phyloP scores from a whole-genome alignment of 2,113 vertebrate species.

The Apeltes quadracus region DNA sequence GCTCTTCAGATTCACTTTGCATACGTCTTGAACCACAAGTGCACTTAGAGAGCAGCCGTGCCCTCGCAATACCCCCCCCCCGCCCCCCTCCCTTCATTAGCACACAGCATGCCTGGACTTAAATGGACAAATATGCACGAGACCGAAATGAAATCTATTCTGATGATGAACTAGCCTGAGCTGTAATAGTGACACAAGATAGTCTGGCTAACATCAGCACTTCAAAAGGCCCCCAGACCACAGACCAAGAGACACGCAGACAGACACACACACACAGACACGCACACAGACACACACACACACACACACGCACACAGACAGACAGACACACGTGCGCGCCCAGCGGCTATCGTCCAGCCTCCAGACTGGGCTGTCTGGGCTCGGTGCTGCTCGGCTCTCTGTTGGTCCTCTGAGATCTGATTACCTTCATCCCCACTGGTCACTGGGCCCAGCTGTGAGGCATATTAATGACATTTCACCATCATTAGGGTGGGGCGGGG shows the following conservation, averaged over 20 bases:
- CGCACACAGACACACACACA: conserved; percentile 25
- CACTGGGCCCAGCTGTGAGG: conserved; percentile 76
- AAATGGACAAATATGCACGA: conserved; percentile 60
- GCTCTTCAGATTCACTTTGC: conserved; percentile 70
- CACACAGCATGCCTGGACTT: conserved; percentile 55
- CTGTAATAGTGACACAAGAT: conserved; percentile 54
- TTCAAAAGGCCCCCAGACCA: conserved; percentile 67
- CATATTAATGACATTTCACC: conserved; percentile 82
- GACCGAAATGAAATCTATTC: conserved; percentile 65
- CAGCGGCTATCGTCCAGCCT: conserved; percentile 63
- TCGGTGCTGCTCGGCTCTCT: conserved; percentile 74
- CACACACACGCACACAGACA: conserved; percentile 41
- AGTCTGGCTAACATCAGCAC: conserved; percentile 74
- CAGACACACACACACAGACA: not conserved
- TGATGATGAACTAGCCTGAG: conserved; percentile 60
- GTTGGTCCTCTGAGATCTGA: conserved; percentile 79
- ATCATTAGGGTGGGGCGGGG: conserved; percentile 81
- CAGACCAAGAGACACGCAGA: conserved; percentile 13
- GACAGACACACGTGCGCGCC: conserved; percentile 37
- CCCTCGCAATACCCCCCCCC: conserved; percentile 27
- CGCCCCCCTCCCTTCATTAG: conserved; percentile 60
- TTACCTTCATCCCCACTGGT: conserved; percentile 78
- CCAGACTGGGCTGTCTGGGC: conserved; percentile 55
- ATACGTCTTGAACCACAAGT: conserved; percentile 69
- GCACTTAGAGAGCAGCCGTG: conserved; percentile 54